Evolutionary conservation across 2,113 vertebrate species (phyloP), one percentile per base, ranked within the genome.

Genomic region (Misgurnus mizolepis): DNA sequence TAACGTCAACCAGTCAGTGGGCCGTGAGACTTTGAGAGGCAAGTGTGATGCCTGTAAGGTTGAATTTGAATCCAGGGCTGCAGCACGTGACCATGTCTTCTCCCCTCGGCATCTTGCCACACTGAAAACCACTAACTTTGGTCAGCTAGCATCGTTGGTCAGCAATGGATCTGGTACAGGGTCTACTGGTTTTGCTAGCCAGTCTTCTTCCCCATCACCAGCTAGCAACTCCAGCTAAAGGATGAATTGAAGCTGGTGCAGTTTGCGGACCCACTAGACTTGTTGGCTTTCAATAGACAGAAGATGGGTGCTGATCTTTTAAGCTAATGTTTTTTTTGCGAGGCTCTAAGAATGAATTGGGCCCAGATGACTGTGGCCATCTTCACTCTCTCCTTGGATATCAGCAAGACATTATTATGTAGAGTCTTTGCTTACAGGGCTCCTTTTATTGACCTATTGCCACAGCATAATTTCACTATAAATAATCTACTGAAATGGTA

Each of bases 61-160:
- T 79, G 92, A 93, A 58, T 97, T 96, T 65, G 95, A 96, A 81
- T 96, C 96, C 84, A 93, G 95, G 4, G 94, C 95, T 9, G 95
- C 95, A 9, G 95, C 93, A 7, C 93, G 95, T 60, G 93, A 94
- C 82, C 96, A 97, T 17, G 95, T 97, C 86, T 97, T 97, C 88
- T 96, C 95, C 15, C 90, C 92, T 0, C 92, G 92, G 72, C 96
- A 97, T 67, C 90, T 97, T 77, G 94, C 94, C 80, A 95, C 93
- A 71, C 90, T 97, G 84, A 91, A 90, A 90, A 92, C 91, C 90
- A 92, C 92, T 88, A 93, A 93, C 90, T 93, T 93, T 89, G 92
- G 93, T 86, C 92, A 93, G 84, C 92, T 89, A 0, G 78, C 88
- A 0, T 83, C 90, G 0, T 87, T 91, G 12, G 80, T 90, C 85